Conservation (phyloP, 2,113 vertebrate genomes). For the Myotis brandtii region DNA sequence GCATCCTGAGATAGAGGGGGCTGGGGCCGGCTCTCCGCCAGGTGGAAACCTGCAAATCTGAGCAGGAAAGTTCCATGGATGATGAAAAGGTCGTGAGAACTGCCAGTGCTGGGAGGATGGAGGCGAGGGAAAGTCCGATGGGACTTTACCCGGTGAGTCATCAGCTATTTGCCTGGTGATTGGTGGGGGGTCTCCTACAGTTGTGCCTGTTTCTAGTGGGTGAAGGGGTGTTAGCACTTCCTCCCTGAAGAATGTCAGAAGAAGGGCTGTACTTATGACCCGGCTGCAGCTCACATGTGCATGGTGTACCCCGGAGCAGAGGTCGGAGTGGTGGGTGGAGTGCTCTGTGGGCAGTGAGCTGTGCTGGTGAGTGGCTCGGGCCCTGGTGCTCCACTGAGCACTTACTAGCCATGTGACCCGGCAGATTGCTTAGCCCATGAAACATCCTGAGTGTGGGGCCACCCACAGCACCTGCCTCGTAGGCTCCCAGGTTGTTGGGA, state of each 20-base stretch:
- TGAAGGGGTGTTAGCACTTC: background rate
- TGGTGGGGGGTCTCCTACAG: background rate
- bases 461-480: background rate
- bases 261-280: background rate
- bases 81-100: background rate
- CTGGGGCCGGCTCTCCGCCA: background rate
- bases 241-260: background rate
- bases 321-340: background rate
- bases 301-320: background rate
- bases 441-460: background rate
- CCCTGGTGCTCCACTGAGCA: background rate
- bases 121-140: background rate
- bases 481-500: background rate
- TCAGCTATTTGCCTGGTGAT: background rate
- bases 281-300: fast-evolving
- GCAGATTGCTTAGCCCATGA: background rate
- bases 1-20: background rate
- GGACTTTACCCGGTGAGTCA: background rate
- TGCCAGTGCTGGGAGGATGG: background rate
- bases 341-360: background rate
- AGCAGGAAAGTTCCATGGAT: background rate
- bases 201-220: background rate
- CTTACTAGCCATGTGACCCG: background rate
- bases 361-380: background rate
- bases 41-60: slow-evolving; percentile 27